phyloP scores from a whole-genome alignment of 2,113 vertebrate genomes.

The Indri indri region DNA sequence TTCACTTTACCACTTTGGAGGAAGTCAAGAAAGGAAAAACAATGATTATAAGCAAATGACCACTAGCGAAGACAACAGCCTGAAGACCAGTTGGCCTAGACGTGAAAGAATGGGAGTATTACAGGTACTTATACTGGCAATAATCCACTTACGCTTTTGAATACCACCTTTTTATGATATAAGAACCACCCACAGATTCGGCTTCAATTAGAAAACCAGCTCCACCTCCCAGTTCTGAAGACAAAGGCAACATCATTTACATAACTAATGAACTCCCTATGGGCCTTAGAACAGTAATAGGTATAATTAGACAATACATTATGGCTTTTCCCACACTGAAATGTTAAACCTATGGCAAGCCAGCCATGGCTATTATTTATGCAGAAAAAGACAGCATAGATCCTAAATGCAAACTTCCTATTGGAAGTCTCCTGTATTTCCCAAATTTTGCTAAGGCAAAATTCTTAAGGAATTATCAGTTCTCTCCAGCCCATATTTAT shows the following conservation, averaged over 20 bases:
- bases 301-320: constrained; percentile 34
- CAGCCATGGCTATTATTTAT: constrained; percentile 29
- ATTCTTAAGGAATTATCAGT: constrained; percentile 53
- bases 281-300: constrained; percentile 42
- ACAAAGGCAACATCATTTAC: constrained; percentile 55
- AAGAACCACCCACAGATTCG: constrained; percentile 59
- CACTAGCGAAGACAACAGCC: constrained; percentile 79
- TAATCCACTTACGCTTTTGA: constrained; percentile 32
- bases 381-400: constrained; percentile 38
- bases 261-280: constrained; percentile 40
- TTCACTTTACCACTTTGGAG: constrained; percentile 78
- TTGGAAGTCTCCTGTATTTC: constrained; percentile 1
- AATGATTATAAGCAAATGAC: constrained; percentile 79
- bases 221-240: constrained; percentile 59
- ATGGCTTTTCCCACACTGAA: constrained; percentile 34
- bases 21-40: constrained; percentile 78
- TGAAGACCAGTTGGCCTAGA: constrained; percentile 74
- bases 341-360: constrained; percentile 54
- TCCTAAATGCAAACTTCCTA: constrained; percentile 50
- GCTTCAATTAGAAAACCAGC: constrained; percentile 49
- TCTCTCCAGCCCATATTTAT: constrained; percentile 49
- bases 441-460: constrained; percentile 1
- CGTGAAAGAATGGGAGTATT: constrained; percentile 48
- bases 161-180: constrained; percentile 39
- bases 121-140: background rate